phyloP scores from a whole-genome alignment of 2,113 vertebrate species.

The Passerina amoena region DNA sequence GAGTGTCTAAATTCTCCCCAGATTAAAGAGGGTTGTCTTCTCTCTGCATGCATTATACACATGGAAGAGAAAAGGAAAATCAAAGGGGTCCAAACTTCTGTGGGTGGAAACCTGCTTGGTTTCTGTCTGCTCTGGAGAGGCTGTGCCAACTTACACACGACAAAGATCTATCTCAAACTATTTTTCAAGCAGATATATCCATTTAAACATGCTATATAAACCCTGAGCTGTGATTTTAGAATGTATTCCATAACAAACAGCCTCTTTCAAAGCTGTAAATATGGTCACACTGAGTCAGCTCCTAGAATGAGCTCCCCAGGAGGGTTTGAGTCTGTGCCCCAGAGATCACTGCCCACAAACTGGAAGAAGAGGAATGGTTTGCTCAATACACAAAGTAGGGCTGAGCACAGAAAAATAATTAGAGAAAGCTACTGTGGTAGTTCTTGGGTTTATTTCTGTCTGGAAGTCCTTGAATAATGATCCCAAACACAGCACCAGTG shows the following conservation, averaged over 20 bases:
- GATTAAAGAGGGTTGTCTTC: slow-evolving; percentile 41
- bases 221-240: neutral
- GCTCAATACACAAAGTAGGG: neutral
- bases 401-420: slow-evolving; percentile 43
- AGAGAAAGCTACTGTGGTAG: slow-evolving; percentile 33
- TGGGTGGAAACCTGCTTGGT: neutral
- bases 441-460: slow-evolving; percentile 39
- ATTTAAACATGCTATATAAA: neutral
- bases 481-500: slow-evolving; percentile 40
- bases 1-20: slow-evolving; percentile 46
- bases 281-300: neutral
- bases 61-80: slow-evolving; percentile 2
- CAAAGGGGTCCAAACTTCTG: slow-evolving; percentile 1
- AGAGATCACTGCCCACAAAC: neutral
- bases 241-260: neutral
- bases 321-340: neutral
- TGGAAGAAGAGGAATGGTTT: slow-evolving; percentile 35
- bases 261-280: neutral
- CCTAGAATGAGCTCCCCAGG: neutral
- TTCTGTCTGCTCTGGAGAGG: neutral
- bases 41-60: neutral
- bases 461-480: slow-evolving; percentile 57
- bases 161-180: neutral
- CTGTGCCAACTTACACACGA: neutral
- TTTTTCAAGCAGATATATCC: neutral